Percentiles rank a stretch among this genome's conserved stretches.
Conservation (phyloP, 2,797 vertebrate species). For the Phalloptychus januarius region DNA sequence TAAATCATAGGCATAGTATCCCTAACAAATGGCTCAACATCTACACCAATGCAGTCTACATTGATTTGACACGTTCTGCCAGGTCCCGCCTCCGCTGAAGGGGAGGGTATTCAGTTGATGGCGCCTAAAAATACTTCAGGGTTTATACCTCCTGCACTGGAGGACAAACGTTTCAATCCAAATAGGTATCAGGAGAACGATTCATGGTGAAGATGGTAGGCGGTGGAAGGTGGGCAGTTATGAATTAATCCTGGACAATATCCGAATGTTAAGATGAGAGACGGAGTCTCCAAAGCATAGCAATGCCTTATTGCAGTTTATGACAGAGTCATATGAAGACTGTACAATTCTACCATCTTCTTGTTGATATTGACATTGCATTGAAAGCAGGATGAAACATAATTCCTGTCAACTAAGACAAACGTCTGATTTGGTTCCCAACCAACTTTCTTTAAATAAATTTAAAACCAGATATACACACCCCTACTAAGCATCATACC, state of each 20-base stretch:
- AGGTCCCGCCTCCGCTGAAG: constrained; percentile 11
- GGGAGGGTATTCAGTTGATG: constrained; percentile 20
- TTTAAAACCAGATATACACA: too few relatives aligned
- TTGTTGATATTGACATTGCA: neutral
- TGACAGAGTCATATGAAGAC: neutral
- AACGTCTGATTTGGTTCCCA: too few relatives aligned
- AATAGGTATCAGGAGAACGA: constrained; percentile 39
- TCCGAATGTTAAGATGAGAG: neutral
- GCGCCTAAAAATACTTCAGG: constrained; percentile 50
- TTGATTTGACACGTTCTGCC: constrained; percentile 43
- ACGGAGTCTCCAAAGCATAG: neutral
- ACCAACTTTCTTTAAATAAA: too few relatives aligned
- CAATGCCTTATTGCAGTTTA: neutral
- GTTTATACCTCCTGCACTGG: constrained; percentile 21
- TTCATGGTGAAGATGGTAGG: neutral
- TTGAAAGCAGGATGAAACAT: constrained; percentile 3
- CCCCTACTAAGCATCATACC: too few relatives aligned
- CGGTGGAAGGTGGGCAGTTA: neutral
- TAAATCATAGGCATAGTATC: constrained; percentile 39
- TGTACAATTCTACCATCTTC: neutral
- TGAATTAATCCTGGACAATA: neutral
- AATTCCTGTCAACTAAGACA: neutral
- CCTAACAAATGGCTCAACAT: constrained; percentile 37
- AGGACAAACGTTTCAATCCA: constrained; percentile 28
- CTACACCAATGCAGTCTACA: constrained; percentile 25